Evolutionary conservation across 2,888 invertebrate genomes (phyloP).

Genomic region (Cataglyphis altisquamis): DNA sequence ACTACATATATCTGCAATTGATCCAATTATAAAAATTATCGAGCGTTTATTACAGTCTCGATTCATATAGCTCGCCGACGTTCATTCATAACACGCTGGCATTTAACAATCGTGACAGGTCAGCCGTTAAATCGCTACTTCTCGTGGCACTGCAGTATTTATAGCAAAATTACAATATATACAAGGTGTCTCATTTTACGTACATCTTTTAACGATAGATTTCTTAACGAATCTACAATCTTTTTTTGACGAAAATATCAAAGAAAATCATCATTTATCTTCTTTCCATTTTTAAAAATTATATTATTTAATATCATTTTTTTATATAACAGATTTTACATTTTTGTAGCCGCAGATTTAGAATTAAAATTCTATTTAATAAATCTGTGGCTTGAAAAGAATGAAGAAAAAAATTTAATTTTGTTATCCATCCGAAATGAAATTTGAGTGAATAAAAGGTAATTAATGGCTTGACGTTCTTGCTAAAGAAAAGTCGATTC

Average conservation of each 20-base stretch:
- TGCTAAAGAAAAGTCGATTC: not conserved
- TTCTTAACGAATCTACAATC: not conserved
- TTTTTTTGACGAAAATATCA: not conserved
- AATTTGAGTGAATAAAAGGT: not conserved
- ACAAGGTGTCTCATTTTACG: slow-evolving; percentile 11
- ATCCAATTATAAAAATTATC: slow-evolving; percentile 23
- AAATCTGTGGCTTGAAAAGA: not conserved
- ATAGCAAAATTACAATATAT: slow-evolving; percentile 11
- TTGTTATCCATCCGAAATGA: not conserved
- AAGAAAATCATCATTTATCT: not conserved
- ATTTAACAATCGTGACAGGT: slow-evolving; percentile 52
- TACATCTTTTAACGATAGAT: not conserved
- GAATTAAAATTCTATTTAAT: not conserved
- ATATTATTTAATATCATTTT: no score
- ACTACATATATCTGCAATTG: not conserved
- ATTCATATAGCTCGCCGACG: slow-evolving; percentile 3
- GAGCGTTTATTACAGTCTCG: slow-evolving; percentile 11
- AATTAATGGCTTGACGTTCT: not conserved
- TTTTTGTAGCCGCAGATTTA: not conserved
- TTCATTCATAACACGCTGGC: slow-evolving; percentile 48
- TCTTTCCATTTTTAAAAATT: not conserved
- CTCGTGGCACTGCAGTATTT: slow-evolving; percentile 38
- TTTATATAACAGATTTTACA: not conserved
- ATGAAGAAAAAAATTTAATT: not conserved
- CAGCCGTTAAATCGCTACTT: slow-evolving; percentile 41